Evolutionary conservation across 1,140 invertebrate species (phyloP).

Genomic region (Cepaea nemoralis): DNA sequence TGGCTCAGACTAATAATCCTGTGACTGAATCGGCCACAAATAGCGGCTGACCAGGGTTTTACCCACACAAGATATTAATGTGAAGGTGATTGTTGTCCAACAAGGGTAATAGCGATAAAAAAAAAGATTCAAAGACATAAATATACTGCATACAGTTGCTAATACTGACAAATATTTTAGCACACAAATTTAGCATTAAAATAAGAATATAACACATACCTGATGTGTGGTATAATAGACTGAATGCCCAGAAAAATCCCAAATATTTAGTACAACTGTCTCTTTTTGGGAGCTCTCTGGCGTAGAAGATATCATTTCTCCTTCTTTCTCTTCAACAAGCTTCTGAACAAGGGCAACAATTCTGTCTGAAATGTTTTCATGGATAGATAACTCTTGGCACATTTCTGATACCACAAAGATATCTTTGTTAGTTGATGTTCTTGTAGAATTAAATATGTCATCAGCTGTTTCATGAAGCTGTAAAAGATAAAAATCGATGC

Average conservation of each 20-base stretch:
- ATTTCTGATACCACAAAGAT: conserved; percentile 5
- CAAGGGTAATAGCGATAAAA: no score
- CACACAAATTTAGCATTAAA: no score
- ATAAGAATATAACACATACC: no score
- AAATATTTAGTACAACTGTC: conserved; percentile 67
- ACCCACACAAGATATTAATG: no score
- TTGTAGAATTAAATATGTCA: background rate
- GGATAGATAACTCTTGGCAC: background rate
- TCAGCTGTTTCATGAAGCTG: background rate
- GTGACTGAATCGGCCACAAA: no score
- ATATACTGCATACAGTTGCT: no score
- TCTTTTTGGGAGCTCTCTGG: conserved; percentile 34
- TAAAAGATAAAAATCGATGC: background rate
- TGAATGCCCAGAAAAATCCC: conserved; percentile 71
- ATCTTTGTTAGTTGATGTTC: conserved; percentile 15
- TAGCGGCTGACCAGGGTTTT: no score
- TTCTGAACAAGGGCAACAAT: conserved; percentile 62
- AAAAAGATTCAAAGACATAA: no score
- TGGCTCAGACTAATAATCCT: no score
- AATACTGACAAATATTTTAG: no score
- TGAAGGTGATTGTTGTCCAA: no score
- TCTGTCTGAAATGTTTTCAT: conserved; percentile 53
- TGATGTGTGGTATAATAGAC: conserved; percentile 71
- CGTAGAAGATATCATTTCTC: conserved; percentile 31
- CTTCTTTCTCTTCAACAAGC: conserved; percentile 49